A percentile compares a stretch with the other conserved stretches of the same genome.
phyloP scores from a whole-genome alignment of 2,888 invertebrate species.

The Nudaria mundana region DNA sequence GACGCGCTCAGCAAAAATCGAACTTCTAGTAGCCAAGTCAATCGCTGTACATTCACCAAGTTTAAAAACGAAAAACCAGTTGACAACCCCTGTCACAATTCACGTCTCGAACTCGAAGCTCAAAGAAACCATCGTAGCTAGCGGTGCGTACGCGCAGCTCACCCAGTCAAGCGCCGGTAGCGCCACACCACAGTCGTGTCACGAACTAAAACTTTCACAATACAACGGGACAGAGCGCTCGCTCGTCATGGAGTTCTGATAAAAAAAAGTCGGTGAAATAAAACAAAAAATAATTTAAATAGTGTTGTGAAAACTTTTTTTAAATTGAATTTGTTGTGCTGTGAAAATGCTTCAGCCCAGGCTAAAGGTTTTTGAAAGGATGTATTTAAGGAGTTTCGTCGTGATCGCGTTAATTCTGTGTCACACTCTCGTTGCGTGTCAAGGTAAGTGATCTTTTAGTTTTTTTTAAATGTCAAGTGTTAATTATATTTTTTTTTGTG shows the following conservation, averaged over 20 bases:
- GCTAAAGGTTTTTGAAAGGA: conserved; percentile 59
- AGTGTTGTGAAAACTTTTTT: conserved; percentile 46
- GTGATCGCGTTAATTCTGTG: conserved; percentile 46
- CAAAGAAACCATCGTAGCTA: conserved; percentile 42
- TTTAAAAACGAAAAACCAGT: conserved; percentile 15
- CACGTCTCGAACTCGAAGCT: conserved; percentile 9
- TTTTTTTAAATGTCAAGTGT: conserved; percentile 22
- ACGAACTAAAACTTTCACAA: conserved; percentile 35
- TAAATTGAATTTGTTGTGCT: conserved; percentile 42
- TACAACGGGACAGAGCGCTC: conserved; percentile 24
- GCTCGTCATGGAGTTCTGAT: conserved; percentile 35
- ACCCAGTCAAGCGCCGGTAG: conserved; percentile 56
- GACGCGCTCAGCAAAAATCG: too few species aligned
- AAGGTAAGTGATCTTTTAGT: conserved; percentile 60
- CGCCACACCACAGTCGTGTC: conserved; percentile 41
- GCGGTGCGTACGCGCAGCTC: conserved; percentile 40
- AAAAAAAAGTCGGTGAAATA: conserved; percentile 14
- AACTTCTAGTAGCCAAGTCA: too few species aligned
- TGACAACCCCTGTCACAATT: conserved; percentile 30
- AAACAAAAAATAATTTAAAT: conserved; percentile 11
- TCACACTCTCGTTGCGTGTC: conserved; percentile 59
- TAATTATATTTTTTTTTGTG: too few species aligned
- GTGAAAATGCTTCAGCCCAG: conserved; percentile 70
- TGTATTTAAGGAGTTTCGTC: conserved; percentile 43
- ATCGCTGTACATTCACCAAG: background rate